Conservation (phyloP, 2,797 vertebrate species). For the Phataginus tetradactyla region DNA sequence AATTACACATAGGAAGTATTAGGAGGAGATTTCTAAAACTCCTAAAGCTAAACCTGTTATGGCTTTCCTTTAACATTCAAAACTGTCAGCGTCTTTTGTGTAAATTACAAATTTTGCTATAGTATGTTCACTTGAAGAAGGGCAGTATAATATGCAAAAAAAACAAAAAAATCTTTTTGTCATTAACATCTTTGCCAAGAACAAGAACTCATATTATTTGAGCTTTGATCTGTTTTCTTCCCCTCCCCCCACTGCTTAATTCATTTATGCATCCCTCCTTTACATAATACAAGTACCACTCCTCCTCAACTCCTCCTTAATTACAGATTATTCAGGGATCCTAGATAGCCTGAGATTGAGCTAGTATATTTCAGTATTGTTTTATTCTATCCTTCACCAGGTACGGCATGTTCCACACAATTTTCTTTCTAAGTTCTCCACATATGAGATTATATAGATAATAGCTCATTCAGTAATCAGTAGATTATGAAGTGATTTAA, state of each 20-base stretch:
- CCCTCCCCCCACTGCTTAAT: constrained; percentile 66
- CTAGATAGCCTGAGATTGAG: constrained; percentile 40
- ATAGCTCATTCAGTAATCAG: constrained; percentile 60
- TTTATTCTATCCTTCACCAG: constrained; percentile 75
- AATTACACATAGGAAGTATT: constrained; percentile 26
- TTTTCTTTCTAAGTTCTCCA: constrained; percentile 60
- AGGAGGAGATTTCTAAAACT: constrained; percentile 47
- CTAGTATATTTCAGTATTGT: constrained; percentile 56
- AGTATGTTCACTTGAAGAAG: constrained; percentile 48
- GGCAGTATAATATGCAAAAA: constrained; percentile 52
- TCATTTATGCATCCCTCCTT: constrained; percentile 68
- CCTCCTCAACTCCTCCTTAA: constrained; percentile 56
- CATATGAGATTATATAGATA: constrained; percentile 49
- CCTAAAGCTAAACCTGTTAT: neutral
- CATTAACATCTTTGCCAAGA: constrained; percentile 59
- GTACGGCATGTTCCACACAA: constrained; percentile 56
- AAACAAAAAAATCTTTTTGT: constrained; percentile 72
- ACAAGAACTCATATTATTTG: constrained; percentile 58
- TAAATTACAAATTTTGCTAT: constrained; percentile 60
- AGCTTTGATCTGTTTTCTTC: constrained; percentile 73
- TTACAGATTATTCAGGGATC: constrained; percentile 56
- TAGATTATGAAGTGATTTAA: constrained; percentile 69
- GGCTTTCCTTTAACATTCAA: constrained; percentile 40
- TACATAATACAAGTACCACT: constrained; percentile 69
- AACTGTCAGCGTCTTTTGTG: constrained; percentile 53